Evolutionary conservation across 2,113 vertebrate species (phyloP).

Genomic region (Thalassoma bifasciatum): DNA sequence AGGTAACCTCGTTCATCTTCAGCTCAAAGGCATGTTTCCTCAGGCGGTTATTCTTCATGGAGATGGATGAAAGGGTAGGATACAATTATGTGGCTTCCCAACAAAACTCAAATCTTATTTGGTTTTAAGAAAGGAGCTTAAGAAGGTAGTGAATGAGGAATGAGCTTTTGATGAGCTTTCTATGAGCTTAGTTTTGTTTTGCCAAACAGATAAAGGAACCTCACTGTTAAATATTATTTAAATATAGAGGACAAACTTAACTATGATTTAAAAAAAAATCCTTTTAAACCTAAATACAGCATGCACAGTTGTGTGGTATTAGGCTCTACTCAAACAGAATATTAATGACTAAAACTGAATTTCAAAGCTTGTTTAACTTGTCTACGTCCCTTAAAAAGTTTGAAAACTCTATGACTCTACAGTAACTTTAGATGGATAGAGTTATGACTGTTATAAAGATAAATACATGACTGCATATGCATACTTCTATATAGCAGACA

Average conservation of each 20-base stretch:
- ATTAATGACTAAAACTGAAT: background rate
- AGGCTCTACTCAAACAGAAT: background rate
- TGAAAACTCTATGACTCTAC: background rate
- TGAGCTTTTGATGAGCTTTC: no score
- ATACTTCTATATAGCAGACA: background rate
- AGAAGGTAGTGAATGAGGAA: background rate
- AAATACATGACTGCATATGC: background rate
- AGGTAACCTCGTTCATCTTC: conserved; percentile 99
- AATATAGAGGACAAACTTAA: background rate
- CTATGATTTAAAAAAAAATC: background rate
- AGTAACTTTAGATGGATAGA: background rate
- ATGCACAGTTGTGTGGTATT: background rate
- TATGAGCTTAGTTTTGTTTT: background rate
- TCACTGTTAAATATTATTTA: background rate
- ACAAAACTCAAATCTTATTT: background rate
- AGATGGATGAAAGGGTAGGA: conserved; percentile 11
- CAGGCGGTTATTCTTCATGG: conserved; percentile 88
- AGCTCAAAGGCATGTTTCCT: conserved; percentile 97
- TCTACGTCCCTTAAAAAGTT: background rate
- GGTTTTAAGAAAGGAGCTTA: conserved; percentile 22
- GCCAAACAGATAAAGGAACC: background rate
- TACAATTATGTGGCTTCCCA: background rate
- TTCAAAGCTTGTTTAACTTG: background rate
- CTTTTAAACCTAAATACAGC: conserved; percentile 1
- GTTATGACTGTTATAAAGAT: background rate